phyloP scores from a whole-genome alignment of 2,113 vertebrate genomes.

The Pterocles burchelli region DNA sequence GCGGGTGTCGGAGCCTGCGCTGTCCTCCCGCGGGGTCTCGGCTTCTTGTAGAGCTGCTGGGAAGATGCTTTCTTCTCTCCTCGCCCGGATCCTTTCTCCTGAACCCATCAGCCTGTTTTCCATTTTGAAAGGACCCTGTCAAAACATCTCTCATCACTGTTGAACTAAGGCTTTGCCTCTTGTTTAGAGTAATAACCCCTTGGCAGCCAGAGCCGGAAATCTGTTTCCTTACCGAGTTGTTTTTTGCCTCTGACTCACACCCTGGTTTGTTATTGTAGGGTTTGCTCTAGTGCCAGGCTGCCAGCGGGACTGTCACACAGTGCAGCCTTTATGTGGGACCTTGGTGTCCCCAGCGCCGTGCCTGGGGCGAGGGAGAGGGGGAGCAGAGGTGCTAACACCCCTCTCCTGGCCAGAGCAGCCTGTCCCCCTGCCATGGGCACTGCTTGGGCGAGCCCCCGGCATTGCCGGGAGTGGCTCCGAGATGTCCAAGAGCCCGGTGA shows the following conservation, averaged over 20 bases:
- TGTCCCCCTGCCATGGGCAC: rapidly evolving
- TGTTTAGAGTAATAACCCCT: conserved; percentile 65
- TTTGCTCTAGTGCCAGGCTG: conserved; percentile 58
- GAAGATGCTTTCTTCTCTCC: not conserved
- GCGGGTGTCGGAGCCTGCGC: not conserved
- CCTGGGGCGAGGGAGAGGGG: not conserved
- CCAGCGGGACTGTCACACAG: not conserved
- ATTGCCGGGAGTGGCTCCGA: not conserved
- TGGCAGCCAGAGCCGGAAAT: conserved; percentile 68
- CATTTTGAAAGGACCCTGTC: conserved; percentile 58
- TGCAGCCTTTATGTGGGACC: conserved; percentile 4
- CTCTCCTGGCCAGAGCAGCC: not conserved
- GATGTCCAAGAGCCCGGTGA: not conserved
- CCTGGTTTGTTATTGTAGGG: conserved; percentile 63
- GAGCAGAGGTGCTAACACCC: not conserved
- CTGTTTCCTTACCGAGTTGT: conserved; percentile 63
- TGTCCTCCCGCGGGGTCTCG: not conserved
- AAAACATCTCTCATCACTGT: conserved; percentile 64
- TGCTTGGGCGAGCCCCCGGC: rapidly evolving
- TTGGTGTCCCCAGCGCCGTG: not conserved
- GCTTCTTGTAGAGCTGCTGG: conserved; percentile 1
- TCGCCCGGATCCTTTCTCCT: not conserved
- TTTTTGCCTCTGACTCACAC: conserved; percentile 66
- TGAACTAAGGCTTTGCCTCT: conserved; percentile 67
- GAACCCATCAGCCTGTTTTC: conserved; percentile 49